A percentile compares a stretch with the other conserved stretches of the same genome.
phyloP scores from a whole-genome alignment of 2,797 vertebrate species.

The Chrysocyon brachyurus region DNA sequence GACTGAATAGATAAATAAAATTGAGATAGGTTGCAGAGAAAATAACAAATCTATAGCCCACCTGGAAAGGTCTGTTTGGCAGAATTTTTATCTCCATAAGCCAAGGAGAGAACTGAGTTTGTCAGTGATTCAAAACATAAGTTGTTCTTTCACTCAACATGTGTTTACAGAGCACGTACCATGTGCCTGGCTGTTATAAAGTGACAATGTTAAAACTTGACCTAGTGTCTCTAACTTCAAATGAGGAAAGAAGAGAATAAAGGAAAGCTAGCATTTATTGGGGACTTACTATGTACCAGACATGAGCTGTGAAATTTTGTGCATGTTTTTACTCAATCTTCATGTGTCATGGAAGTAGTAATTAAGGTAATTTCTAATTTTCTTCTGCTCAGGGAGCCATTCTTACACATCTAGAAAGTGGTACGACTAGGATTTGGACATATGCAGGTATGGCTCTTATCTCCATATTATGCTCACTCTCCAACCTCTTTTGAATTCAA shows the following conservation, averaged over 20 bases:
- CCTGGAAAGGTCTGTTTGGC: neutral
- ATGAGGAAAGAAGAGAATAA: neutral
- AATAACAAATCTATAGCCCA: neutral
- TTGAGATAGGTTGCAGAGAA: neutral
- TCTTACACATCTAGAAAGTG: neutral
- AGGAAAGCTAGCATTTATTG: neutral
- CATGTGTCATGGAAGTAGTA: neutral
- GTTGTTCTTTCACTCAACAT: neutral
- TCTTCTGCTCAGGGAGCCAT: neutral
- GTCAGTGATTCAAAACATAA: neutral
- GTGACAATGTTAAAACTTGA: neutral
- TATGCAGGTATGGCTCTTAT: neutral
- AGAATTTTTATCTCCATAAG: conserved; percentile 47
- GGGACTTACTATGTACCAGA: neutral
- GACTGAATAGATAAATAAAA: neutral
- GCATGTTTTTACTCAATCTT: fast-evolving
- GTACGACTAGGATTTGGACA: neutral
- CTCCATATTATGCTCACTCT: neutral
- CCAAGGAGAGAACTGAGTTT: conserved; percentile 42
- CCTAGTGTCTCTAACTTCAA: neutral
- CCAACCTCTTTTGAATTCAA: neutral
- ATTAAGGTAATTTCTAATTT: conserved; percentile 43
- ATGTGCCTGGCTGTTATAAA: neutral
- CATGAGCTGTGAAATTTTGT: neutral
- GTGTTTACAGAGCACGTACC: neutral